A percentile compares a stretch with the other conserved stretches of the same genome.
Evolutionary conservation across 2,797 vertebrate genomes (phyloP).

Genomic region (Hydrolagus colliei): DNA sequence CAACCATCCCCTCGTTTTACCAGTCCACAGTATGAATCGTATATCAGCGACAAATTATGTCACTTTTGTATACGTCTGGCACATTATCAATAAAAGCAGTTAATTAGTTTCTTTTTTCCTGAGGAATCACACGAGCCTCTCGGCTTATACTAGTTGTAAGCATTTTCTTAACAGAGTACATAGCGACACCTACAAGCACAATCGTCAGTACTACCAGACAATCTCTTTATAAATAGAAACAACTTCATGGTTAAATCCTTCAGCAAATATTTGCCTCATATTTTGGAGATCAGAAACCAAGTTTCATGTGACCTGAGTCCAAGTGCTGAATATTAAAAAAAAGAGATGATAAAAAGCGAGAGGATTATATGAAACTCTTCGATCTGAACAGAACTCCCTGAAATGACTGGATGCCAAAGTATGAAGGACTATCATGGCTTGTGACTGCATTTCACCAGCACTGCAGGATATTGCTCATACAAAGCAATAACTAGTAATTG

Average conservation of each 20-base stretch:
- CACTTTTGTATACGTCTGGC: not conserved
- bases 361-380: not conserved
- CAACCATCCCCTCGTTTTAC: slow-evolving; percentile 16
- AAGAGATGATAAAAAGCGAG: too few relatives aligned
- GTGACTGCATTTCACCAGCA: too few relatives aligned
- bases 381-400: not conserved
- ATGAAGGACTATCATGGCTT: too few relatives aligned
- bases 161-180: slow-evolving; percentile 3
- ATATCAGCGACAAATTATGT: not conserved
- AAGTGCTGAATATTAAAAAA: not conserved
- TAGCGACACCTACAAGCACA: not conserved
- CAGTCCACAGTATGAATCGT: not conserved
- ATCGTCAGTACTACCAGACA: not conserved
- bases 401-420: not conserved
- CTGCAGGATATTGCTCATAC: too few relatives aligned
- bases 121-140: not conserved
- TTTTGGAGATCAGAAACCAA: not conserved
- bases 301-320: not conserved
- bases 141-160: not conserved
- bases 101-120: not conserved
- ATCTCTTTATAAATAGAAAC: too few relatives aligned
- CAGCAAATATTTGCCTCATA: not conserved
- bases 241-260: not conserved
- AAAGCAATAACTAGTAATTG: too few relatives aligned
- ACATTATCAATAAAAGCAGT: not conserved